Evolutionary conservation across 2,888 invertebrate species (phyloP).

Genomic region (Clostera curtula): DNA sequence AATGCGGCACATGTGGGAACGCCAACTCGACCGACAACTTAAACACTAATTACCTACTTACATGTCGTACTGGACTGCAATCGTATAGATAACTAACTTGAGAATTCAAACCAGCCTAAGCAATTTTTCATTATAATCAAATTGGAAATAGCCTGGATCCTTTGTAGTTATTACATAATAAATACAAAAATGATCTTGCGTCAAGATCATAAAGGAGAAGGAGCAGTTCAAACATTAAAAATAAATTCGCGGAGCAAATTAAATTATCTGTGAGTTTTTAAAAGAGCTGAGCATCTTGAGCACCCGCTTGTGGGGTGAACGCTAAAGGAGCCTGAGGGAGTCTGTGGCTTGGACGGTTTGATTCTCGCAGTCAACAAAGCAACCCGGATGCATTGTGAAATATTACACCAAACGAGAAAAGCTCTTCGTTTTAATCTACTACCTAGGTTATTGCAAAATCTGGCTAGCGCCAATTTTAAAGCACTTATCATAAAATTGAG

Average conservation of each 20-base stretch:
- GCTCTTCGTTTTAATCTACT: slow-evolving; percentile 69
- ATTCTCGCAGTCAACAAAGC: slow-evolving; percentile 31
- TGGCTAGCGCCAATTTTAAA: slow-evolving; percentile 47
- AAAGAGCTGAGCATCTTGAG: slow-evolving; percentile 42
- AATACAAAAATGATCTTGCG: slow-evolving; percentile 36
- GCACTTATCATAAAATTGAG: too few species aligned
- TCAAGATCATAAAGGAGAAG: slow-evolving; percentile 49
- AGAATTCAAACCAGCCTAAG: too few species aligned
- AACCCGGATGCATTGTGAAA: slow-evolving; percentile 53
- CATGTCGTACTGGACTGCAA: slow-evolving; percentile 4
- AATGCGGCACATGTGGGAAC: slow-evolving; percentile 48
- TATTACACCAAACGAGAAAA: slow-evolving; percentile 68
- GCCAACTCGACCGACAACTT: slow-evolving; percentile 33
- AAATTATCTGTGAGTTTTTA: slow-evolving; percentile 60
- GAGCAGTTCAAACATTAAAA: slow-evolving; percentile 58
- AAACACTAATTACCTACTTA: slow-evolving; percentile 29
- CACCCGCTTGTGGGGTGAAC: slow-evolving; percentile 39
- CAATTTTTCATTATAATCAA: too few species aligned
- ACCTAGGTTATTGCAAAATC: slow-evolving; percentile 61
- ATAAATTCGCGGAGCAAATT: slow-evolving; percentile 59
- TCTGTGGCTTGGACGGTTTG: slow-evolving; percentile 45
- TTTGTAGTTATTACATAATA: too few species aligned
- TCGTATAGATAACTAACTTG: background rate
- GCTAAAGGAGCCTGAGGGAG: slow-evolving; percentile 42
- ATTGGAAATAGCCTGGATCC: too few species aligned